Evolutionary conservation across 1,140 invertebrate genomes (phyloP).

Genomic region (Popillia japonica): DNA sequence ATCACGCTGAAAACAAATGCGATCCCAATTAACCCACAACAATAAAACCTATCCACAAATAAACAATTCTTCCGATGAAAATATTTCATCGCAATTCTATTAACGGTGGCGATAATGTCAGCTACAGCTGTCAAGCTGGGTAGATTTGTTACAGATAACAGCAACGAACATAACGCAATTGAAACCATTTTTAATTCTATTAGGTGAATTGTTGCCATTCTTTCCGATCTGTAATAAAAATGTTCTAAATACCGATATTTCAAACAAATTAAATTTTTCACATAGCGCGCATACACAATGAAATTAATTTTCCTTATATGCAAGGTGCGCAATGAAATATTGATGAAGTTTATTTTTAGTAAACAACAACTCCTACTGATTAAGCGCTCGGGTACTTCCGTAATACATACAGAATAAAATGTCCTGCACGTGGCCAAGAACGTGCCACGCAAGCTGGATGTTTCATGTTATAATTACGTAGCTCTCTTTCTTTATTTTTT

Average conservation of each 20-base stretch:
- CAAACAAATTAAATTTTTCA: not conserved
- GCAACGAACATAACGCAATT: not conserved
- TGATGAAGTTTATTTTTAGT: not conserved
- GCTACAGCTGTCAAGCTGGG: not conserved
- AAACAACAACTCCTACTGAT: not conserved
- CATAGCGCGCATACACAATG: not conserved
- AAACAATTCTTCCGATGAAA: not conserved
- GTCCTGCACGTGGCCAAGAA: not conserved
- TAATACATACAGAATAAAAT: not conserved
- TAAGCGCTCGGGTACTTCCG: not conserved
- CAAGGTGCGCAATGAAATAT: not conserved
- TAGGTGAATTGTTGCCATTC: not conserved
- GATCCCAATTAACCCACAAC: not conserved
- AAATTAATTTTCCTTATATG: not conserved
- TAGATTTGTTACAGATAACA: conserved; percentile 11
- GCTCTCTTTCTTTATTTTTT: not conserved
- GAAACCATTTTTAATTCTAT: not conserved
- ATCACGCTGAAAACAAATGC: not conserved
- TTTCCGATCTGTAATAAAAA: not conserved
- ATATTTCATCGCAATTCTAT: conserved; percentile 15
- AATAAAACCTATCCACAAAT: not conserved
- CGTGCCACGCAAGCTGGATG: not conserved
- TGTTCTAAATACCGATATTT: not conserved
- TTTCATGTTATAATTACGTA: not conserved
- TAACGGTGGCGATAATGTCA: not conserved